Percentiles rank a stretch among this genome's conserved stretches.
Conservation (phyloP, 2,888 invertebrate species). For the Dastarcus helophoroides region DNA sequence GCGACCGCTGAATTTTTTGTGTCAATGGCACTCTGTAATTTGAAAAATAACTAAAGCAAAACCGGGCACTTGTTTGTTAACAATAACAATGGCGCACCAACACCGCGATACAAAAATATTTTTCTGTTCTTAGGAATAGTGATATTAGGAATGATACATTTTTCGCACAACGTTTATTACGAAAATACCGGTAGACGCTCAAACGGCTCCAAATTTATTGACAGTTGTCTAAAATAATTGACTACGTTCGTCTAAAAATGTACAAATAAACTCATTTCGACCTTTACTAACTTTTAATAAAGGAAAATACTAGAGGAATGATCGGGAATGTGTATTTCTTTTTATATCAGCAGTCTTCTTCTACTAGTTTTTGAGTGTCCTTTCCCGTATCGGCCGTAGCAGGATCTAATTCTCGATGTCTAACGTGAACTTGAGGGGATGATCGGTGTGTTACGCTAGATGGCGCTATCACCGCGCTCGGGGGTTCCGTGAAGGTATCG, state of each 20-base stretch:
- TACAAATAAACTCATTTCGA: neutral
- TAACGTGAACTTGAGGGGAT: slow-evolving; percentile 58
- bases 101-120: neutral
- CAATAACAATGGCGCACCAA: neutral
- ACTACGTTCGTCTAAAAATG: slow-evolving; percentile 5
- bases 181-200: neutral
- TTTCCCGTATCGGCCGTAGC: slow-evolving; percentile 74
- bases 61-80: neutral
- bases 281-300: slow-evolving; percentile 23
- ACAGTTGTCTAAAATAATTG: slow-evolving; percentile 8
- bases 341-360: slow-evolving; percentile 64
- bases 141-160: too few relatives aligned
- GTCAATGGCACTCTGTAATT: too few relatives aligned
- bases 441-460: slow-evolving; percentile 71
- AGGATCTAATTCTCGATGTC: slow-evolving; percentile 74
- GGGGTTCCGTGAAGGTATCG: slow-evolving; percentile 45
- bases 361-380: slow-evolving; percentile 83
- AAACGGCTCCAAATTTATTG: slow-evolving; percentile 12
- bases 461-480: slow-evolving; percentile 69
- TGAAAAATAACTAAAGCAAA: too few relatives aligned
- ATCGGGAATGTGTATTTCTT: slow-evolving; percentile 22
- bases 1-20: too few relatives aligned
- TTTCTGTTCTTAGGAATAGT: neutral
- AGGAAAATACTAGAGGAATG: slow-evolving; percentile 25
- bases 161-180: slow-evolving; percentile 1